These are phyloP conservation scores for Ptychodera flava DNA, from an alignment of 35 echinoderm and acorn worm genomes.

Conservation along the genomic window DNA sequence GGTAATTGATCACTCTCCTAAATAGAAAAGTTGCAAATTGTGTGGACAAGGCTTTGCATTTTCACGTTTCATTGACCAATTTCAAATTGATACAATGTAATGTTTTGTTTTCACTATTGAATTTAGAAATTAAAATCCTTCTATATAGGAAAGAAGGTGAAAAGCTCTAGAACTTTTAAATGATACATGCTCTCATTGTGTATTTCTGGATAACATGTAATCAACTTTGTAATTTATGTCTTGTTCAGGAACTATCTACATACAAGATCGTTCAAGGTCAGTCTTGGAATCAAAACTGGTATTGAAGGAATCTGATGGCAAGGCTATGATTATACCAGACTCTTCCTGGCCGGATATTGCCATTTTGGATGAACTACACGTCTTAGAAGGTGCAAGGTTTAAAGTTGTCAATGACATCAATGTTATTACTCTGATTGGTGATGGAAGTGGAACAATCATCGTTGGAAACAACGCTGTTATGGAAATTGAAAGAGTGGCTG, in stretches of 20 bases:
- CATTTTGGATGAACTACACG: slow-evolving; percentile 31
- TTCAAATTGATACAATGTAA: no score
- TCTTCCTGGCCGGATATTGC: background rate
- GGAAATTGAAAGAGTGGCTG: slow-evolving; percentile 3
- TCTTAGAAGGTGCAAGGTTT: slow-evolving; percentile 26
- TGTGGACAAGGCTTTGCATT: no score
- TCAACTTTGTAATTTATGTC: no score
- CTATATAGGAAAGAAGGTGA: no score
- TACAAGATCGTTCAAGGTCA: background rate
- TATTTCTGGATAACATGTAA: no score
- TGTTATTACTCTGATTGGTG: slow-evolving; percentile 34
- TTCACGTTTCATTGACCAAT: no score
- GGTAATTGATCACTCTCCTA: no score
- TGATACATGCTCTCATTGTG: no score
- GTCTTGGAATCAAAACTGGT: background rate
- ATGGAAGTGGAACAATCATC: slow-evolving; percentile 38
- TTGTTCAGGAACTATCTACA: background rate
- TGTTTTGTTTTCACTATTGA: no score
- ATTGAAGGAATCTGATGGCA: background rate
- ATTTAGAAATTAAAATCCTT: no score
- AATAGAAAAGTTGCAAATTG: no score
- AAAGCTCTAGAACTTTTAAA: no score
- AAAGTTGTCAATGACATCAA: slow-evolving; percentile 8
- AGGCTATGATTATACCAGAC: background rate
- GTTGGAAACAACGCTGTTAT: slow-evolving; percentile 11